Conservation (phyloP, 2,797 vertebrate species). For the Sebastes hubbsi region DNA sequence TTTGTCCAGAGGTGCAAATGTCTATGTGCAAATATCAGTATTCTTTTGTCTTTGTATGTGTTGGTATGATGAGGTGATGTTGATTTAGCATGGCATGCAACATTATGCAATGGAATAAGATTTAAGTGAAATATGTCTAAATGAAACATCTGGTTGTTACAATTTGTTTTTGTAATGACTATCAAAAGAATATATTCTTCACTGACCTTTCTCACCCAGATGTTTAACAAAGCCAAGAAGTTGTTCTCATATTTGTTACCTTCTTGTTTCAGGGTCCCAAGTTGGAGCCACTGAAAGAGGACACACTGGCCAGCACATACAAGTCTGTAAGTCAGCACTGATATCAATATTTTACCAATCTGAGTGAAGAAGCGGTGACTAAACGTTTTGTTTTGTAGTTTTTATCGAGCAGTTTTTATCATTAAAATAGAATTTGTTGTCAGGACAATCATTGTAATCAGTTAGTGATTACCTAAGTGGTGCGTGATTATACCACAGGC, state of each 20-base stretch:
- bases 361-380: background rate
- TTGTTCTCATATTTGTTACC: background rate
- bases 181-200: background rate
- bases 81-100: background rate
- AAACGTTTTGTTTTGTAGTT: background rate
- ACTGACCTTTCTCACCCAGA: background rate
- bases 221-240: background rate
- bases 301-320: constrained; percentile 81
- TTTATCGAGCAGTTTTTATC: background rate
- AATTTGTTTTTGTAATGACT: background rate
- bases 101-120: background rate
- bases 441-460: background rate
- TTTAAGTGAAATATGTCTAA: background rate
- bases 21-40: background rate
- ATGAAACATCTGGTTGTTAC: background rate
- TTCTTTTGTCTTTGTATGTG: background rate
- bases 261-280: constrained; percentile 83
- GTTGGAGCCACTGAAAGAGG: constrained; percentile 90
- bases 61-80: background rate
- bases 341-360: background rate
- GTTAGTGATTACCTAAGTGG: background rate
- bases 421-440: background rate
- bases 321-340: constrained; percentile 84
- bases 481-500: background rate
- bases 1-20: background rate